phyloP scores from a whole-genome alignment of 2,113 vertebrate genomes.

The Monarcha castaneiventris region DNA sequence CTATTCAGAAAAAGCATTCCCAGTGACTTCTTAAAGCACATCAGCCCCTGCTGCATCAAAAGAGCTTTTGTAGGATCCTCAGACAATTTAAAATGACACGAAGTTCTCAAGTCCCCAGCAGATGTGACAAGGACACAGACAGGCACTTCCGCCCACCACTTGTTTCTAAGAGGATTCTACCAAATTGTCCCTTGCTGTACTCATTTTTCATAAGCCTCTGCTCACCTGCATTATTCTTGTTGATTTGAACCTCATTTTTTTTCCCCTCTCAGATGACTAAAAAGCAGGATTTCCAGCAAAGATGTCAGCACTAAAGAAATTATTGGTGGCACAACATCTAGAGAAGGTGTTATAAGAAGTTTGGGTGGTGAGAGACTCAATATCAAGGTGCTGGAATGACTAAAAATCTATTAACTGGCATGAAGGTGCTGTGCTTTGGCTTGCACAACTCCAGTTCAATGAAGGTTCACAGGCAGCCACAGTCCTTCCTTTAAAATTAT shows the following conservation, averaged over 20 bases:
- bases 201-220: neutral
- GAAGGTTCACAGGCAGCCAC: neutral
- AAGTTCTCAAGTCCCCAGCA: neutral
- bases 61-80: neutral
- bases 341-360: fast-evolving
- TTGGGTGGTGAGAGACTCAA: neutral
- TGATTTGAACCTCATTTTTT: neutral
- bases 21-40: neutral
- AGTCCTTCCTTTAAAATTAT: neutral
- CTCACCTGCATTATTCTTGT: neutral
- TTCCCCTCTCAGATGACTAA: neutral
- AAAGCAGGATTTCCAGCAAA: neutral
- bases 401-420: neutral
- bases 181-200: neutral
- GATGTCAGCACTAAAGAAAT: neutral
- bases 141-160: neutral
- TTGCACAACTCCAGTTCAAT: neutral
- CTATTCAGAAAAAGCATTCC: neutral
- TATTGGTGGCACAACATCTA: neutral
- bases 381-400: neutral
- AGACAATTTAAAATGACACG: neutral
- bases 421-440: neutral
- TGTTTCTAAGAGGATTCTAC: neutral
- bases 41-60: neutral
- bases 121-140: neutral